phyloP scores from a whole-genome alignment of 2,888 invertebrate genomes.

The Drosophila sordidapex region DNA sequence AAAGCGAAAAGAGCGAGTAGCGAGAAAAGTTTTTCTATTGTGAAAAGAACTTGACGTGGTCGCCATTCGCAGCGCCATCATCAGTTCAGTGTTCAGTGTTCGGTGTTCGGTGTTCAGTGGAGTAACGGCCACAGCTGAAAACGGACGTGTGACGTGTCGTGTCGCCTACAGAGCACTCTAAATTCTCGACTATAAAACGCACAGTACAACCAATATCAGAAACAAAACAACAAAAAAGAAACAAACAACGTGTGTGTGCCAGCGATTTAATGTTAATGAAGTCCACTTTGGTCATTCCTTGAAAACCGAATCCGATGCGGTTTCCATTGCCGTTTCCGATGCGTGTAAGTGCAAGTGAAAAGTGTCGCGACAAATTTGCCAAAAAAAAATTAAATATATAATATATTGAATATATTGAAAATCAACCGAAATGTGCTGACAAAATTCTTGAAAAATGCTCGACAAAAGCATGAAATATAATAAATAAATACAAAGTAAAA shows the following conservation, averaged over 20 bases:
- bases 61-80: conserved; percentile 46
- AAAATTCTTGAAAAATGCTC: conserved; percentile 34
- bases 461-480: conserved; percentile 27
- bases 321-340: conserved; percentile 39
- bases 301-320: conserved; percentile 38
- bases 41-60: conserved; percentile 58
- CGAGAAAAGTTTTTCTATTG: conserved; percentile 50
- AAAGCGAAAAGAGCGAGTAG: conserved; percentile 29
- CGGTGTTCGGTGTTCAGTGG: conserved; percentile 75
- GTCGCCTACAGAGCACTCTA: conserved; percentile 26
- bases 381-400: not conserved
- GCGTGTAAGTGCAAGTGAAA: conserved; percentile 51
- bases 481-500: conserved; percentile 27
- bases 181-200: conserved; percentile 29
- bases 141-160: conserved; percentile 74
- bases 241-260: conserved; percentile 1
- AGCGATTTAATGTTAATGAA: conserved; percentile 33
- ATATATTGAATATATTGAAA: conserved; percentile 4
- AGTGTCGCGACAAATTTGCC: conserved; percentile 36
- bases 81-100: conserved; percentile 39
- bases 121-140: conserved; percentile 83
- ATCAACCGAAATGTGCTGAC: not conserved
- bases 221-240: not conserved
- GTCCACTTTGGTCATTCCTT: conserved; percentile 37
- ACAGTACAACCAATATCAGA: conserved; percentile 8